These are phyloP conservation scores for Papilio polytes DNA, from an alignment of 1,140 invertebrate genomes.

Conservation along the genomic window DNA sequence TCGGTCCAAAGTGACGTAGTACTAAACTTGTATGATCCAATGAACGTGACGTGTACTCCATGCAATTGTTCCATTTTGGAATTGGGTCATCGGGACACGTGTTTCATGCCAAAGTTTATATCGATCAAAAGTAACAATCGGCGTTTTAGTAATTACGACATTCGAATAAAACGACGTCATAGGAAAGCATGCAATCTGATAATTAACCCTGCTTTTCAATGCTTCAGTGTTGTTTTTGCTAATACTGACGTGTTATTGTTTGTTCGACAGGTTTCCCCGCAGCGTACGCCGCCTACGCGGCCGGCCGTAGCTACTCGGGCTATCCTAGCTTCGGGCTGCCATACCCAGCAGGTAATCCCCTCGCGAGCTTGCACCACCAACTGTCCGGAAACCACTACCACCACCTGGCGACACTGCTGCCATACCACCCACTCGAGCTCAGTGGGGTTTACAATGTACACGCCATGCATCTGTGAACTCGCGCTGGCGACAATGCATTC, in stretches of 20 bases:
- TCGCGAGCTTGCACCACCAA: conserved; percentile 87
- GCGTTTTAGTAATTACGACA: conserved; percentile 45
- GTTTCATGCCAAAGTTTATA: conserved; percentile 59
- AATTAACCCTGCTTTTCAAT: conserved; percentile 53
- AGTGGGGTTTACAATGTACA: conserved; percentile 88
- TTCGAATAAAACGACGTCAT: conserved; percentile 46
- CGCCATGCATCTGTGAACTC: conserved; percentile 93
- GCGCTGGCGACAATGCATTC: conserved; percentile 80
- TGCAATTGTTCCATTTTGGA: conserved; percentile 72
- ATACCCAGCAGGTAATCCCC: conserved; percentile 97
- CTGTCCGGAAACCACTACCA: conserved; percentile 87
- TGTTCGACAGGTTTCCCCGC: conserved; percentile 94
- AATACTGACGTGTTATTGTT: conserved; percentile 70
- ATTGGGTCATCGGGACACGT: conserved; percentile 67
- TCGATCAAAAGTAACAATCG: conserved; percentile 51
- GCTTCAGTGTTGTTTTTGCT: conserved; percentile 40
- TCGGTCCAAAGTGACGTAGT: conserved; percentile 75
- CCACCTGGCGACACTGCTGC: conserved; percentile 85
- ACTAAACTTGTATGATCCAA: conserved; percentile 58
- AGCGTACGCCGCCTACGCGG: conserved; percentile 96
- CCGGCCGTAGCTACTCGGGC: conserved; percentile 96
- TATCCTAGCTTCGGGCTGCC: conserved; percentile 98
- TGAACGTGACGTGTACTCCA: conserved; percentile 68
- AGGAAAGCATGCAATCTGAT: conserved; percentile 56
- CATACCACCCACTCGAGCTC: conserved; percentile 87